These are phyloP conservation scores for Ariolimax columbianus DNA, from an alignment of 2,888 invertebrate genomes.

Conservation along the genomic window DNA sequence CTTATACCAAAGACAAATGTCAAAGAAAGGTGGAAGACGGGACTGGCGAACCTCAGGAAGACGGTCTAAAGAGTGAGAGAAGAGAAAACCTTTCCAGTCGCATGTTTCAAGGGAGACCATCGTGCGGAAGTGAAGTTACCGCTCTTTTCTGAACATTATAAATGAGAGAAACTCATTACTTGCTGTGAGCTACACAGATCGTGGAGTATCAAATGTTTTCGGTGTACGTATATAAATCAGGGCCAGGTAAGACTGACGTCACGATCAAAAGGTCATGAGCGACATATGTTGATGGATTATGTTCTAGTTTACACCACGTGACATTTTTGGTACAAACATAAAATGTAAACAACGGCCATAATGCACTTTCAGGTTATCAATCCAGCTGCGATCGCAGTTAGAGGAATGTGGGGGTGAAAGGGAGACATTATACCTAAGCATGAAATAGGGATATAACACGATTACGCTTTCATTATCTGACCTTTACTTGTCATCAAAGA, in stretches of 20 bases:
- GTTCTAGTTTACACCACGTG: background rate
- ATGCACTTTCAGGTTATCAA: background rate
- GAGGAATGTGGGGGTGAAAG: background rate
- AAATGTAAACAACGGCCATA: background rate
- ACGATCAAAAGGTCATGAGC: background rate
- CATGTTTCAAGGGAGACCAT: no score
- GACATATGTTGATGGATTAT: background rate
- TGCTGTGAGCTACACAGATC: no score
- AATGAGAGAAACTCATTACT: no score
- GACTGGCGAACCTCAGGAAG: no score
- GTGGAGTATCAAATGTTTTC: no score
- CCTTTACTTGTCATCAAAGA: constrained; percentile 20
- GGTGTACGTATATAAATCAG: background rate
- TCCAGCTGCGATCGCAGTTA: background rate
- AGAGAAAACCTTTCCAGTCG: no score
- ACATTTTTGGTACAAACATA: background rate
- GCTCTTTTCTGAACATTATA: no score
- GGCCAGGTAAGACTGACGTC: background rate
- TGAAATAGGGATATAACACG: background rate
- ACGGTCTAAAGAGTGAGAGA: no score
- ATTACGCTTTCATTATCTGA: background rate
- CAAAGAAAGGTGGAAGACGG: no score
- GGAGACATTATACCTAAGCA: background rate
- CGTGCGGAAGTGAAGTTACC: no score
- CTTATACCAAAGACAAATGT: no score